Base-by-base conservation (phyloP, 2,888 invertebrate species). In the Sialis fuliginosa region DNA sequence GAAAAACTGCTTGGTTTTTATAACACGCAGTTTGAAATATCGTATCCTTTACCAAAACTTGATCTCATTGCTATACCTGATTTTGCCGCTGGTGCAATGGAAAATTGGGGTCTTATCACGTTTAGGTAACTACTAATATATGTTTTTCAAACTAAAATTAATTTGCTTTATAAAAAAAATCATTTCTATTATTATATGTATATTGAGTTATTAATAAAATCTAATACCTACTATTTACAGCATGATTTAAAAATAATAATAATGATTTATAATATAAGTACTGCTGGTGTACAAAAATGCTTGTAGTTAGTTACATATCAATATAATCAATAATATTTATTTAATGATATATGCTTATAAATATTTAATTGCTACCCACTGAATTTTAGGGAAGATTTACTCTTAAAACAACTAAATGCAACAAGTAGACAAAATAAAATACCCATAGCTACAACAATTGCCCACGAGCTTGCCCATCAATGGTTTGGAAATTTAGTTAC, bases 401-500 rank as follows among this genome's bases (percentile, higher is more conserved):
- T 87, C 52, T 65, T 87, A 5, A 84, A 75, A 55, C 80, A 83
- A 44, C 68, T 70, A 39, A 65, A 70, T 31, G 66, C 74, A 33
- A 77, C 79, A 0, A 75, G 80, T 0, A 69, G 74, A 49, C 58
- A 70, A n/a, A 77, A 71, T 52, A 77, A 80, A 59, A 72, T 77
- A 54, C 59, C 70, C 37, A 74, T 81, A 6, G 78, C 77, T 22
- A 69, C 69, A 55, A 75, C 79, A 22, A 60, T 62, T 39, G 59
- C 63, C 5, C 71, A 72, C 54, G 62, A 66, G 54, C 49, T 66
- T 33, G 74, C 74, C 5, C 77, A 78, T 58, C 77, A 75, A 54
- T 87, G 87, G 87, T 88, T 88, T 62, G 87, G 87, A 7, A 85
- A 86, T 65, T 64, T 83, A 57, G 83, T 85, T 0, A 85, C 84